Base-by-base conservation (phyloP, 1,140 invertebrate species). In the Neodiprion fabricii region DNA sequence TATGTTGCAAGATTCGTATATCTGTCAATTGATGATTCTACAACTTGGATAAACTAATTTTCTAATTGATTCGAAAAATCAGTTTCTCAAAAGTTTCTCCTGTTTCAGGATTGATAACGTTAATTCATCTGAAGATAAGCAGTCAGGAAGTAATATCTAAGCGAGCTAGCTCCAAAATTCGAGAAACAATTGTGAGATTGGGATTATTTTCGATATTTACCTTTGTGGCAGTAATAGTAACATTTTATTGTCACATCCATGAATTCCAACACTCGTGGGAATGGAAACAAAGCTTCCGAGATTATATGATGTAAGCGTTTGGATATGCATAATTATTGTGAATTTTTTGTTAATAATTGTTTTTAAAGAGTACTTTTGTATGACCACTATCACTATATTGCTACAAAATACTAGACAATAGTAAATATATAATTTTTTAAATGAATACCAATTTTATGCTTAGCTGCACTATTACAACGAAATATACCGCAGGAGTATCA, bases 71-170 rank as follows among this genome's bases (percentile, higher is more conserved):
- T 70, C 61, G 47, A 40, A 11, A 48, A 48, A 48, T 48, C 12
- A 40, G 61, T 10, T 70, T 48, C 1, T 69, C 65, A 75, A 70
- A 28, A 67, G 61, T 77, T 76, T 76, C 76, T 77, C 76, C 78
- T 73, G 69, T 88, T 89, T 40, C 81, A 95, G 93, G 92, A 70
- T 88, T 96, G 75, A 90, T 94, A 50, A 94, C 93, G 9, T 86
- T 97, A 48, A 92, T 96, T 79, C 91, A 91, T 72, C 88, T 97
- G 48, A 95, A 95, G 78, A 93, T 94, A 73, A 93, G 92, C 49
- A 94, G 94, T 75, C 92, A 93, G 75, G 94, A 96, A 77, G 92
- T 96, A 40, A 95, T 97, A 78, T 95, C 94, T 1, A 91, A 93
- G 74, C 92, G 93, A 77, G 95, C 94, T 0, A 94, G 93, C 72